Conservation (phyloP, 2,113 vertebrate genomes). For the Pteronura brasiliensis region DNA sequence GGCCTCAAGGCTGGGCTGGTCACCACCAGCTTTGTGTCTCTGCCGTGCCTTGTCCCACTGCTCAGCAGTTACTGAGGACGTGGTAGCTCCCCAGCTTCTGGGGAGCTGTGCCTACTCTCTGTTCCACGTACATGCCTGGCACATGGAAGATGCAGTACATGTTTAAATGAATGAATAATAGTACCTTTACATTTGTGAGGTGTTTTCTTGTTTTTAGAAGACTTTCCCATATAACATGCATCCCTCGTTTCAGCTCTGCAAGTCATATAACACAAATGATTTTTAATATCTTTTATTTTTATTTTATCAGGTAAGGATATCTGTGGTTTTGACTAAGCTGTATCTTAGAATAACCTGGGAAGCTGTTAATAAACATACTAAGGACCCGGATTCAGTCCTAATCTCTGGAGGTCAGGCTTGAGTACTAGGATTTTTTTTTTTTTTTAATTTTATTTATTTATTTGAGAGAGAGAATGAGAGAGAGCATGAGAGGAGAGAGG, state of each 20-base stretch:
- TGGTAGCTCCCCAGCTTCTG: background rate
- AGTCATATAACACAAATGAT: background rate
- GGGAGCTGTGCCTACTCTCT: background rate
- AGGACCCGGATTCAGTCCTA: background rate
- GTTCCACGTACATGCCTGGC: background rate
- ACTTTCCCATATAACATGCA: background rate
- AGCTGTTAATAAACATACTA: background rate
- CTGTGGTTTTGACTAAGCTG: background rate
- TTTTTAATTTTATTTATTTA: no score
- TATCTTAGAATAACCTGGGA: background rate
- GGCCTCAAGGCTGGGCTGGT: background rate
- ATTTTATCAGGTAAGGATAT: background rate
- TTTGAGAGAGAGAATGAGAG: no score
- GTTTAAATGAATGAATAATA: background rate
- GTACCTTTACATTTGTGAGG: background rate
- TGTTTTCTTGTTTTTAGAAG: background rate
- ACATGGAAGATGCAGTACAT: background rate
- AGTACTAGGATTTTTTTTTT: background rate
- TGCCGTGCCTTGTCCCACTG: background rate
- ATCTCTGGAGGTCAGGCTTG: background rate
- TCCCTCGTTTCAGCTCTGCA: background rate
- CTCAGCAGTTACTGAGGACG: background rate
- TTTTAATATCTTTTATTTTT: background rate
- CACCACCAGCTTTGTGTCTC: background rate
- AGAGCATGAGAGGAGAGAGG: no score